Conservation (phyloP, 1,140 invertebrate species). For the Meloidogyne exigua region DNA sequence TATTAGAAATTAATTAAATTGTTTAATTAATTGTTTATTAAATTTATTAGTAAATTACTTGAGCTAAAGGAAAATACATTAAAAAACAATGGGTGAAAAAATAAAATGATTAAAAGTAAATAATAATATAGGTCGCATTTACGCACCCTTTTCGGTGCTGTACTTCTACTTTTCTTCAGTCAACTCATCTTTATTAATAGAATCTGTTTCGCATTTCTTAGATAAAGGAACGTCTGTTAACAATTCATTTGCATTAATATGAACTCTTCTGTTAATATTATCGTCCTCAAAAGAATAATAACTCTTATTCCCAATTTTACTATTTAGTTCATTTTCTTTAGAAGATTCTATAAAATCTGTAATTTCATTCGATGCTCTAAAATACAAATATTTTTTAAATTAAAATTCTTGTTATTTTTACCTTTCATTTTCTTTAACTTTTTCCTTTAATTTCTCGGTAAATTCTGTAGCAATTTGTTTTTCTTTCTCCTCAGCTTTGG, state of each 20-base stretch:
- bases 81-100: too few species aligned
- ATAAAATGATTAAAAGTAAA: too few species aligned
- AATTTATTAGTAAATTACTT: too few species aligned
- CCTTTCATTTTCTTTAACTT: neutral
- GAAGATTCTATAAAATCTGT: neutral
- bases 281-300: neutral
- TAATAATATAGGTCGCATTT: too few species aligned
- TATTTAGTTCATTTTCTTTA: neutral
- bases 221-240: conserved; percentile 1
- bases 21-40: too few species aligned
- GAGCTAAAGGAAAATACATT: too few species aligned
- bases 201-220: neutral
- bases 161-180: neutral
- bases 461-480: neutral
- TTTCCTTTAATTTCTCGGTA: neutral
- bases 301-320: neutral
- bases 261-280: conserved; percentile 2
- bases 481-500: neutral
- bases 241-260: conserved; percentile 14
- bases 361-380: neutral
- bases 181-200: neutral
- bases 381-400: too few species aligned
- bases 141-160: too few species aligned
- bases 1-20: too few species aligned
- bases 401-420: too few species aligned